A percentile compares a stretch with the other conserved stretches of the same genome.
Conservation (phyloP, 1,140 invertebrate species). For the Drosophila santomea region DNA sequence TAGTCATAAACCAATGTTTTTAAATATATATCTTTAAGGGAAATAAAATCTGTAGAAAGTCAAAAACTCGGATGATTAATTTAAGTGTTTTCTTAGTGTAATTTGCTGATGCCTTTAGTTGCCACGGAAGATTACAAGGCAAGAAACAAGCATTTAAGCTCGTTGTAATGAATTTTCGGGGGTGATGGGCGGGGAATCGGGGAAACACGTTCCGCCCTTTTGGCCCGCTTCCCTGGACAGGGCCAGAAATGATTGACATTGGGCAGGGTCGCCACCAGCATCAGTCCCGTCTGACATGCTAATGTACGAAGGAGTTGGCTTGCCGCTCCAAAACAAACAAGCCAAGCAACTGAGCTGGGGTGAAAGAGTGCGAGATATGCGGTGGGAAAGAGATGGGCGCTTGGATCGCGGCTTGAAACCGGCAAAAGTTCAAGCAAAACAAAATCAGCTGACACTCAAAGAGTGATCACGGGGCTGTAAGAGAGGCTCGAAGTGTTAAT, state of each 20-base stretch:
- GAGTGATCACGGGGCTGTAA: conserved; percentile 9
- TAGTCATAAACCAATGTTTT: too few species aligned
- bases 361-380: not conserved
- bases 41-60: too few species aligned
- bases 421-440: conserved; percentile 83
- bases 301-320: conserved; percentile 38
- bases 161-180: conserved; percentile 65
- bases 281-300: conserved; percentile 63
- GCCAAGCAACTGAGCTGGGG: conserved; percentile 26
- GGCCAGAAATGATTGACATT: conserved; percentile 71
- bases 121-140: conserved; percentile 43
- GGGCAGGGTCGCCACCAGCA: conserved; percentile 68
- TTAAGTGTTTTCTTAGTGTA: conserved; percentile 4
- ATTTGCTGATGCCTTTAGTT: conserved; percentile 2
- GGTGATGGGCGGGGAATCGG: not conserved
- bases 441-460: conserved; percentile 74
- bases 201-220: conserved; percentile 64
- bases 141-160: conserved; percentile 34
- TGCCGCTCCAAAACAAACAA: conserved; percentile 49
- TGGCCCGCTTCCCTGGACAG: conserved; percentile 70
- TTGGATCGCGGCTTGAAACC: conserved; percentile 51
- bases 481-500: conserved; percentile 4
- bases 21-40: too few species aligned
- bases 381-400: conserved; percentile 1
- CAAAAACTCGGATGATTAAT: too few species aligned